phyloP scores from a whole-genome alignment of 53 echinoderm and acorn worm species.

The Temnopleurus reevesii region DNA sequence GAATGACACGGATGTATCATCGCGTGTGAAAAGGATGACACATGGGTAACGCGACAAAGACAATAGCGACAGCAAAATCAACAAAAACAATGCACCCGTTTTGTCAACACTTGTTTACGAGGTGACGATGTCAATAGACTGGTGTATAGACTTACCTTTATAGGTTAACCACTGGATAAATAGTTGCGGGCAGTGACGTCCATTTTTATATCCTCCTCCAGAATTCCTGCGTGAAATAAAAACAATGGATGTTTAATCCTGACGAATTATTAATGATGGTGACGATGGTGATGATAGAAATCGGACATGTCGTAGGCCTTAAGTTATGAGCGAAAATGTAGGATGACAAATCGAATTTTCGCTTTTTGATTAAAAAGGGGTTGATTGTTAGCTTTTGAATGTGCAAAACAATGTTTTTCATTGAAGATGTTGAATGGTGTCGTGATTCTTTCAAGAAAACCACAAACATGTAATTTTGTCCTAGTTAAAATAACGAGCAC shows the following conservation, averaged over 20 bases:
- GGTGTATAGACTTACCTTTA: not conserved
- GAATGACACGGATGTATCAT: not conserved
- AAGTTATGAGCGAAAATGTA: not conserved
- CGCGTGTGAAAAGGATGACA: not conserved
- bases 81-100: conserved; percentile 12
- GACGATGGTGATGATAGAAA: not conserved
- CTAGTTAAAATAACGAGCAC: not conserved
- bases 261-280: not conserved
- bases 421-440: not conserved
- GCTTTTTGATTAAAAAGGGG: not conserved
- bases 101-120: conserved; percentile 39
- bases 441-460: not conserved
- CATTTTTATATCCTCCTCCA: not conserved
- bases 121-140: conserved; percentile 8
- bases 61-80: not conserved
- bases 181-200: not conserved
- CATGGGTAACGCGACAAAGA: not conserved
- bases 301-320: no score
- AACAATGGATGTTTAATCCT: not conserved
- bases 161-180: conserved; percentile 14
- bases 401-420: not conserved
- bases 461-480: not conserved
- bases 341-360: not conserved
- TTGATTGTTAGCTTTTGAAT: not conserved
- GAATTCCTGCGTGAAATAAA: not conserved